phyloP scores from a whole-genome alignment of 1,140 invertebrate species.

The Nilaparvata lugens region DNA sequence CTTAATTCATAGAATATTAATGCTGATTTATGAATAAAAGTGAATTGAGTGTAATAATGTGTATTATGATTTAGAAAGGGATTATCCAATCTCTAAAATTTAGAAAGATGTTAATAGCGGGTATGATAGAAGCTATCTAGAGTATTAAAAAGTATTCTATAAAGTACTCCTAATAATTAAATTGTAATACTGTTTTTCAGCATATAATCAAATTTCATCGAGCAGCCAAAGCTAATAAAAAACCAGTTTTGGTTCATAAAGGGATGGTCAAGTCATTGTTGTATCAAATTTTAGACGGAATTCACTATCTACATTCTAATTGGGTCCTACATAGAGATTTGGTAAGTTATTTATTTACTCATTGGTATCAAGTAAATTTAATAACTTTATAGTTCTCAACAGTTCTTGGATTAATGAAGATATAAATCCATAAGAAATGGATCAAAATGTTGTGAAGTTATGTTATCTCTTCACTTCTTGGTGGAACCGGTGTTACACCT shows the following conservation, averaged over 20 bases:
- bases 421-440: too few relatives aligned
- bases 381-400: too few relatives aligned
- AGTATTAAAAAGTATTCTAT: too few relatives aligned
- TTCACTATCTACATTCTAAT: slow-evolving; percentile 98
- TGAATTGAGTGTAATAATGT: background rate
- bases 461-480: too few relatives aligned
- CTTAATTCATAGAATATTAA: background rate
- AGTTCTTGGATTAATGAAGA: too few relatives aligned
- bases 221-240: slow-evolving; percentile 96
- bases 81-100: background rate
- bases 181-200: slow-evolving; percentile 37
- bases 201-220: slow-evolving; percentile 99
- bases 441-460: too few relatives aligned
- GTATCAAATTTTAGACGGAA: slow-evolving; percentile 98
- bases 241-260: slow-evolving; percentile 90
- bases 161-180: too few relatives aligned
- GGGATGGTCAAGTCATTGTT: slow-evolving; percentile 97
- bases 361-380: too few relatives aligned
- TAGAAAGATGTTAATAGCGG: too few relatives aligned
- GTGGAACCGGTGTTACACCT: too few relatives aligned
- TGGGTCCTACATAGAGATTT: slow-evolving; percentile 99
- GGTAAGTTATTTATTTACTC: slow-evolving; percentile 45
- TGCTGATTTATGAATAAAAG: background rate
- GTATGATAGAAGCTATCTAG: too few relatives aligned
- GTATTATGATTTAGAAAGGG: background rate